These are phyloP conservation scores for Marmota monax DNA, from an alignment of 2,113 vertebrate genomes.

Conservation along the genomic window DNA sequence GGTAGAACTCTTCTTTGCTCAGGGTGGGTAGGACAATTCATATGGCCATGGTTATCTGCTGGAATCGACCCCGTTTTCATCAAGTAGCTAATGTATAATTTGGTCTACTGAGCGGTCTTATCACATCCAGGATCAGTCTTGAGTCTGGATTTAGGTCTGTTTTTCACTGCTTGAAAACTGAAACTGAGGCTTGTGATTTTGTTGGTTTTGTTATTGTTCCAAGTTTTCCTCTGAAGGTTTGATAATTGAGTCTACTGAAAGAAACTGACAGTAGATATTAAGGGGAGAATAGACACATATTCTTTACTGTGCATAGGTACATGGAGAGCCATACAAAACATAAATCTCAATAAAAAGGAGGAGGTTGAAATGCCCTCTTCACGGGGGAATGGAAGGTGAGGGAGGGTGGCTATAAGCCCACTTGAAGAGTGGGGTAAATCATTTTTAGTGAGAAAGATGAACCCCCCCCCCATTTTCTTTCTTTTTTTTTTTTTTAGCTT, in stretches of 20 bases:
- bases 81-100: not conserved
- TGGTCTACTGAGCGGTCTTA: not conserved
- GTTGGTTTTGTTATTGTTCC: not conserved
- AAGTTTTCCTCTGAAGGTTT: not conserved
- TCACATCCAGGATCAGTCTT: not conserved
- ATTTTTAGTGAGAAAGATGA: not conserved
- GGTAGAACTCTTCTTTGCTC: not conserved
- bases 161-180: constrained; percentile 9
- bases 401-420: not conserved
- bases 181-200: not conserved
- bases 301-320: not conserved
- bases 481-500: no score
- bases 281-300: not conserved
- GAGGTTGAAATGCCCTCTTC: not conserved
- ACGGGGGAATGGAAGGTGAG: no score
- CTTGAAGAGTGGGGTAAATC: not conserved
- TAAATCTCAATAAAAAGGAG: not conserved
- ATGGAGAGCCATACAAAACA: not conserved
- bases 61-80: not conserved
- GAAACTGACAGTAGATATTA: not conserved
- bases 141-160: not conserved
- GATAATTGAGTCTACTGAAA: not conserved
- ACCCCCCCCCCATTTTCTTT: no score
- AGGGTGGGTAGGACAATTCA: not conserved
- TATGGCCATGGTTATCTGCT: not conserved